Conservation (phyloP, 1,140 invertebrate genomes). For the Batillaria attramentaria region DNA sequence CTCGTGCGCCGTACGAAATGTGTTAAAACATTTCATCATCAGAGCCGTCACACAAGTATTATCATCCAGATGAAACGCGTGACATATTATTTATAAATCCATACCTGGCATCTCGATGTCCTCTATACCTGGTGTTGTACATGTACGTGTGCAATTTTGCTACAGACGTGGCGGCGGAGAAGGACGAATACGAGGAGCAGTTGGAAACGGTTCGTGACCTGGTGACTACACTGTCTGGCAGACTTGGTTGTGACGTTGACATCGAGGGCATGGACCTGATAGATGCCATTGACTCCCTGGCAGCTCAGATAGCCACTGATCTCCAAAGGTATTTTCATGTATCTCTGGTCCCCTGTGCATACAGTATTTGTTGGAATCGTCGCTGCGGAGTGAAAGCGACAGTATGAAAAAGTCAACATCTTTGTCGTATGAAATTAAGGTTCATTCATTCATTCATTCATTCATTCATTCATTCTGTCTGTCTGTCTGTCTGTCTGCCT, state of each 20-base stretch:
- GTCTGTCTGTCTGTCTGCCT: no score
- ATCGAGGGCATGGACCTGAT: not conserved
- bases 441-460: no score
- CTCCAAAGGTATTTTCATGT: not conserved
- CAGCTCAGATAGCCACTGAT: not conserved
- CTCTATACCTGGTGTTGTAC: no score
- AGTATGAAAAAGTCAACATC: not conserved
- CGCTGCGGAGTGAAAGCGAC: not conserved
- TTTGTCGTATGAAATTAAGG: no score
- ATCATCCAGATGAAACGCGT: no score
- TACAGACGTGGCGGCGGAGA: not conserved
- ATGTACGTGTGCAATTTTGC: no score
- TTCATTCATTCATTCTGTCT: no score
- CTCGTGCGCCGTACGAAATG: no score
- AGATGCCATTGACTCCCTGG: not conserved
- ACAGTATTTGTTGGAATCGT: not conserved
- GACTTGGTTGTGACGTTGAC: not conserved
- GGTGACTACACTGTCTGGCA: not conserved
- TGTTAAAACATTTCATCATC: no score
- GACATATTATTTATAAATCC: no score
- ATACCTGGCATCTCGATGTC: no score
- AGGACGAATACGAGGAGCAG: constrained; percentile 17
- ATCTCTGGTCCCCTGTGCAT: not conserved
- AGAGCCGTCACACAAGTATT: no score
- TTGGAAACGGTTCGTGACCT: constrained; percentile 16